phyloP scores from a whole-genome alignment of 2,797 vertebrate genomes.

The Diplodus puntazzo region DNA sequence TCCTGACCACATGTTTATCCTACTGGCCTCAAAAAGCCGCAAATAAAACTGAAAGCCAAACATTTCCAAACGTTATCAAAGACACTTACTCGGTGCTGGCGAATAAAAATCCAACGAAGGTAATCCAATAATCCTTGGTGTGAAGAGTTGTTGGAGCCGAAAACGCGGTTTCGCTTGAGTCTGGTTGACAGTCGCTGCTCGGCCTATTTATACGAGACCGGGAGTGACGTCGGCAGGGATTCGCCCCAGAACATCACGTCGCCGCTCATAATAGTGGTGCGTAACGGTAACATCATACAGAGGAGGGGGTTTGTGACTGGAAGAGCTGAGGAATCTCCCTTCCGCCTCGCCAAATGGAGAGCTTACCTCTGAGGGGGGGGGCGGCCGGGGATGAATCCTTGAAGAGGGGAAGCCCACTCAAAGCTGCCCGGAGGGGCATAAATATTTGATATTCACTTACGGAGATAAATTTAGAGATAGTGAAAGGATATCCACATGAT shows the following conservation, averaged over 20 bases:
- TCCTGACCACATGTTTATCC: not conserved
- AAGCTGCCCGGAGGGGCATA: conserved; percentile 38
- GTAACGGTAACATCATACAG: conserved; percentile 79
- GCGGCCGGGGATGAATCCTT: conserved; percentile 61
- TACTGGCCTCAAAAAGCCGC: not conserved
- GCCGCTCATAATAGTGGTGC: conserved; percentile 80
- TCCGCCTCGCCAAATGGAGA: conserved; percentile 80
- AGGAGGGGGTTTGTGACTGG: conserved; percentile 70
- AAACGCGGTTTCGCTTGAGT: conserved; percentile 66
- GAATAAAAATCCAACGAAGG: conserved; percentile 64
- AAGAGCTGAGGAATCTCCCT: conserved; percentile 83
- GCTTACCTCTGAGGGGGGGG: conserved; percentile 63
- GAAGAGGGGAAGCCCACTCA: conserved; percentile 72
- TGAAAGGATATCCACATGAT: not conserved
- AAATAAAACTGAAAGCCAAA: conserved; percentile 1
- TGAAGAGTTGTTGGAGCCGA: conserved; percentile 28
- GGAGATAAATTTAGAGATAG: conserved; percentile 2
- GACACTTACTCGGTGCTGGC: conserved; percentile 69
- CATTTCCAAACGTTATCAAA: conserved; percentile 18
- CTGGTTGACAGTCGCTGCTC: conserved; percentile 55
- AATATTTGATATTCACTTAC: conserved; percentile 57
- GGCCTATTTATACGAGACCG: conserved; percentile 79
- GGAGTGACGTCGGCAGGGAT: conserved; percentile 85
- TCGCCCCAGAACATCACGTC: conserved; percentile 83
- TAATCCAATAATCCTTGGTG: conserved; percentile 71